Percentiles rank a stretch among this genome's conserved stretches.
Conservation (phyloP, 2,113 vertebrate genomes). For the Hystrix brachyura region DNA sequence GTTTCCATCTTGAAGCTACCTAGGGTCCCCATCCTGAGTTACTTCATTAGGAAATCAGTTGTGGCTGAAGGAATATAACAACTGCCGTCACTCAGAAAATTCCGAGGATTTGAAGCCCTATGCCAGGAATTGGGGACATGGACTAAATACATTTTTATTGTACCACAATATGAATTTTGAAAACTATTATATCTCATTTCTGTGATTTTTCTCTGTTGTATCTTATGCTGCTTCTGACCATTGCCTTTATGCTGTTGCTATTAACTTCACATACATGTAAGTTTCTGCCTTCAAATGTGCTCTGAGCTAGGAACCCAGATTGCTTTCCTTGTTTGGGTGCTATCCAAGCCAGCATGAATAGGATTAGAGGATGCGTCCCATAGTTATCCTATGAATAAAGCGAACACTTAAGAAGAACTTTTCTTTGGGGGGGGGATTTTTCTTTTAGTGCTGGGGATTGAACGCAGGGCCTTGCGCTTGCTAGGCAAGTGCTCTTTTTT, state of each 20-base stretch:
- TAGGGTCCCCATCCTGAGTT: neutral
- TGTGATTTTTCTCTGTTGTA: neutral
- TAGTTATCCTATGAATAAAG: neutral
- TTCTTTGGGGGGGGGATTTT: too few species aligned
- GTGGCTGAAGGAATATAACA: neutral
- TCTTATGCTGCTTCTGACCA: neutral
- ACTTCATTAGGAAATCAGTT: neutral
- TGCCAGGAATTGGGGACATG: neutral
- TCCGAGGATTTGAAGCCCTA: neutral
- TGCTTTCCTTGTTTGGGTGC: neutral
- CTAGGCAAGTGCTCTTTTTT: too few species aligned
- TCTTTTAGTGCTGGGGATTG: too few species aligned
- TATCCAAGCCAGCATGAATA: neutral
- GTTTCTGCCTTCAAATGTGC: conserved; percentile 15
- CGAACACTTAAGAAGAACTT: neutral
- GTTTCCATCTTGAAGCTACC: neutral
- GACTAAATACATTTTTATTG: neutral
- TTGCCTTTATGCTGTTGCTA: neutral
- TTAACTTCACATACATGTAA: neutral
- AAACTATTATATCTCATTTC: neutral
- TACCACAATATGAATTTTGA: neutral
- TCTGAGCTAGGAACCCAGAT: neutral
- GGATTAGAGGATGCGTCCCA: too few species aligned
- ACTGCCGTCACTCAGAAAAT: neutral
- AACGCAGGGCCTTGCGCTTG: too few species aligned